Evolutionary conservation across 1,140 invertebrate species (phyloP).

Genomic region (Drosophila rhopaloa): DNA sequence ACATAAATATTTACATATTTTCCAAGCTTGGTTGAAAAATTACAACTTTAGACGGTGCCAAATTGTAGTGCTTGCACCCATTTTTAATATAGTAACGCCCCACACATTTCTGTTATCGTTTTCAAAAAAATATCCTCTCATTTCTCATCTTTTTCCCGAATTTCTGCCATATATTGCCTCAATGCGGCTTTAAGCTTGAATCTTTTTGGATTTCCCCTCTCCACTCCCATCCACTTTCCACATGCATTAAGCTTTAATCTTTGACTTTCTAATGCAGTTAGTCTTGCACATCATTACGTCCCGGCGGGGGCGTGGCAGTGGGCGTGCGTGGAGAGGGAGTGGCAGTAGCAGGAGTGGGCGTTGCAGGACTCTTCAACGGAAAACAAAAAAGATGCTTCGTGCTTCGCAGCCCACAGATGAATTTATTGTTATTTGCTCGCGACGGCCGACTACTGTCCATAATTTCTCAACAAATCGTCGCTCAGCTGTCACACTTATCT

Average conservation of each 20-base stretch:
- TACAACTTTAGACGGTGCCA: neutral
- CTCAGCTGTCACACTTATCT: constrained; percentile 82
- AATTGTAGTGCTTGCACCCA: neutral
- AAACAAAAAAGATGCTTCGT: constrained; percentile 28
- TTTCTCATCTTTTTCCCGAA: constrained; percentile 13
- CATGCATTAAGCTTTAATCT: constrained; percentile 50
- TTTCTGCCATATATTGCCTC: constrained; percentile 1
- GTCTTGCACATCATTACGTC: constrained; percentile 51
- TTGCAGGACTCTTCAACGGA: constrained; percentile 14
- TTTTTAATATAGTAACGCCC: neutral
- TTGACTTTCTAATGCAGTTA: constrained; percentile 54
- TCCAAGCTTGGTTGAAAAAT: neutral
- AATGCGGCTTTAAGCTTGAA: neutral
- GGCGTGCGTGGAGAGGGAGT: constrained; percentile 15
- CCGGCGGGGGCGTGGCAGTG: constrained; percentile 11
- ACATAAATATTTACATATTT: too few species aligned
- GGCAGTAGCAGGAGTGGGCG: constrained; percentile 42
- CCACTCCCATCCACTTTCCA: constrained; percentile 29
- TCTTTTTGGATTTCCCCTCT: constrained; percentile 1
- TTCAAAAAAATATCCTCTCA: constrained; percentile 9
- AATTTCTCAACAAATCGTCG: constrained; percentile 82
- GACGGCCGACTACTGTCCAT: constrained; percentile 77
- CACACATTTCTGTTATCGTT: constrained; percentile 6
- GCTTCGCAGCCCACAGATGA: constrained; percentile 38
- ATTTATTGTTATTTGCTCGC: constrained; percentile 70